These are phyloP conservation scores for Molanna angustata DNA, from an alignment of 2,888 invertebrate species.

Conservation along the genomic window DNA sequence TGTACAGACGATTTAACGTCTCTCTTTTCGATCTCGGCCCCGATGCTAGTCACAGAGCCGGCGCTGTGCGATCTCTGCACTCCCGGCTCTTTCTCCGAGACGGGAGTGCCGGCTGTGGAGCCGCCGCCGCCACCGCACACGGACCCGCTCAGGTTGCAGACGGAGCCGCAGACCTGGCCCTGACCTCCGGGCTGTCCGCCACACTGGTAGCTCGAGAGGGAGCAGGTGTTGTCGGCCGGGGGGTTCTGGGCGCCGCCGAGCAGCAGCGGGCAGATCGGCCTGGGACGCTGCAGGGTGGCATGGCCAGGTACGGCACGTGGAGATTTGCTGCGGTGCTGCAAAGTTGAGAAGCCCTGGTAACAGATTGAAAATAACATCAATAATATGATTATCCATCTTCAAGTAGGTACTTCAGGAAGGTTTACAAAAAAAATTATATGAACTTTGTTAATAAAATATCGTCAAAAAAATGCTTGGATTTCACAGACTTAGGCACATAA, in stretches of 20 bases:
- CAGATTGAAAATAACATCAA: no score
- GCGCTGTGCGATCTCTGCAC: constrained; percentile 31
- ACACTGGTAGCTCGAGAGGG: constrained; percentile 5
- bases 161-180: neutral
- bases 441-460: no score
- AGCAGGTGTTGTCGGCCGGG: neutral
- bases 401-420: no score
- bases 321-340: constrained; percentile 32
- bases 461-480: no score
- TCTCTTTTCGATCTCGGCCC: constrained; percentile 22
- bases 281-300: constrained; percentile 32
- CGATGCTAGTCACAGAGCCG: constrained; percentile 28
- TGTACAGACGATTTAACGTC: constrained; percentile 24
- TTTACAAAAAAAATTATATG: no score
- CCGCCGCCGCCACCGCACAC: neutral
- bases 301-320: constrained; percentile 26
- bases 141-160: neutral
- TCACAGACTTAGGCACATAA: no score
- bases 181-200: neutral
- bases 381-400: no score
- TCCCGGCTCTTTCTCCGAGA: constrained; percentile 7
- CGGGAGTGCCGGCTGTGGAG: constrained; percentile 7
- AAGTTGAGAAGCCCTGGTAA: constrained; percentile 30
- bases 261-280: constrained; percentile 31
- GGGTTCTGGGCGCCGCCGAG: constrained; percentile 11